Evolutionary conservation across 2,888 invertebrate genomes (phyloP).

Genomic region (Geophilus truncorum): DNA sequence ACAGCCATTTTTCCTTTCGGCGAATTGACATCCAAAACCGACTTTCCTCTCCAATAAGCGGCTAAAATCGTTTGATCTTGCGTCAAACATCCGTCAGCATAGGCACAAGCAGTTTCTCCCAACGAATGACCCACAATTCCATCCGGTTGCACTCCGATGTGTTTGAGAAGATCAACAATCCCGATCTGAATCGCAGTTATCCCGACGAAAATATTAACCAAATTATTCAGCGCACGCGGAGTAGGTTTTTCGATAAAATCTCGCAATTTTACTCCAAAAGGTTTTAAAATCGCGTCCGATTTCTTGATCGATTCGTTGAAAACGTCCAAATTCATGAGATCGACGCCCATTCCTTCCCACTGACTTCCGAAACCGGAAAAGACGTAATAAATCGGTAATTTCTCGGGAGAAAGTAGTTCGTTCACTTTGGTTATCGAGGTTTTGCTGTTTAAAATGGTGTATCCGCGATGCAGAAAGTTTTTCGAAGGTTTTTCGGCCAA

Average conservation of each 20-base stretch:
- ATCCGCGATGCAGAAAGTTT: constrained; percentile 51
- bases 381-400: constrained; percentile 51
- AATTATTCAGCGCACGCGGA: constrained; percentile 47
- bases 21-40: constrained; percentile 42
- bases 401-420: too few species aligned
- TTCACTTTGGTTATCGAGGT: too few species aligned
- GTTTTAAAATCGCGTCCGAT: constrained; percentile 46
- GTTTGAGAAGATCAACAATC: constrained; percentile 50
- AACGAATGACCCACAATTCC: constrained; percentile 53
- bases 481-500: constrained; percentile 43
- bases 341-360: constrained; percentile 54
- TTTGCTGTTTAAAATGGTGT: constrained; percentile 49
- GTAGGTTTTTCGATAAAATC: constrained; percentile 46
- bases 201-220: constrained; percentile 50
- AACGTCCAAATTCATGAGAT: constrained; percentile 50
- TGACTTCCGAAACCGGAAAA: constrained; percentile 56
- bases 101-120: constrained; percentile 53
- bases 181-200: constrained; percentile 54
- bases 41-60: constrained; percentile 52
- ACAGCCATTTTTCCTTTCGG: constrained; percentile 46
- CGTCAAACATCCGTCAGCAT: constrained; percentile 54
- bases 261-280: constrained; percentile 49
- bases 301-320: constrained; percentile 50
- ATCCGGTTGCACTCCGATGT: constrained; percentile 50
- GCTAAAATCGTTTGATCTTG: constrained; percentile 53